Percentiles rank a stretch among this genome's conserved stretches.
Conservation (phyloP, 2,888 invertebrate species). For the Callyntrura guangdongensis region DNA sequence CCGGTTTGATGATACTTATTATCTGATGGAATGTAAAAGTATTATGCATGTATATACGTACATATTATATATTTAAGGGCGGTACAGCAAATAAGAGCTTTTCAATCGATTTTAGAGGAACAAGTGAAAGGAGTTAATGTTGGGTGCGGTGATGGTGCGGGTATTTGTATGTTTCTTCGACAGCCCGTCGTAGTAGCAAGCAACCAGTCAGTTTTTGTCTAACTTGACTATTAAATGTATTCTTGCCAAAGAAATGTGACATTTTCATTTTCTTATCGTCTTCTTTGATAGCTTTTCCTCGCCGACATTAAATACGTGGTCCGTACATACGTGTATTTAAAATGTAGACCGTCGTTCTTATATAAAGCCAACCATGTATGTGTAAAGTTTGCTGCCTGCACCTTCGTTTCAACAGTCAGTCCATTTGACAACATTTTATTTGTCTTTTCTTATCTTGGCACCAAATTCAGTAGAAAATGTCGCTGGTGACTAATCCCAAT, state of each 20-base stretch:
- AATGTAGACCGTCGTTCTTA: neutral
- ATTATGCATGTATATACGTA: neutral
- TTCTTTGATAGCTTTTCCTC: conserved; percentile 36
- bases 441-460: conserved; percentile 24
- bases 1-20: conserved; percentile 41
- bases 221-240: conserved; percentile 27
- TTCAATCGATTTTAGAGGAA: conserved; percentile 69
- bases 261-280: conserved; percentile 50
- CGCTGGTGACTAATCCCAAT: conserved; percentile 52
- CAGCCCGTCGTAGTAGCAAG: neutral
- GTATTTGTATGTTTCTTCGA: neutral
- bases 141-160: conserved; percentile 49
- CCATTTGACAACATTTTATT: neutral
- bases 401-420: conserved; percentile 21
- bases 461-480: conserved; percentile 9
- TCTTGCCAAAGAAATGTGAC: conserved; percentile 35
- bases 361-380: neutral
- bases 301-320: neutral
- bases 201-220: neutral
- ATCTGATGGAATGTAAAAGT: conserved; percentile 51
- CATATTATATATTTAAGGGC: conserved; percentile 32
- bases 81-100: conserved; percentile 27
- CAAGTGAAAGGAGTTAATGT: conserved; percentile 57
- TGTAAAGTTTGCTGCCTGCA: neutral
- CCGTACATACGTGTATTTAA: conserved; percentile 7